A percentile compares a stretch with the other conserved stretches of the same genome.
Conservation (phyloP, 2,797 vertebrate species). For the Takifugu rubripes region DNA sequence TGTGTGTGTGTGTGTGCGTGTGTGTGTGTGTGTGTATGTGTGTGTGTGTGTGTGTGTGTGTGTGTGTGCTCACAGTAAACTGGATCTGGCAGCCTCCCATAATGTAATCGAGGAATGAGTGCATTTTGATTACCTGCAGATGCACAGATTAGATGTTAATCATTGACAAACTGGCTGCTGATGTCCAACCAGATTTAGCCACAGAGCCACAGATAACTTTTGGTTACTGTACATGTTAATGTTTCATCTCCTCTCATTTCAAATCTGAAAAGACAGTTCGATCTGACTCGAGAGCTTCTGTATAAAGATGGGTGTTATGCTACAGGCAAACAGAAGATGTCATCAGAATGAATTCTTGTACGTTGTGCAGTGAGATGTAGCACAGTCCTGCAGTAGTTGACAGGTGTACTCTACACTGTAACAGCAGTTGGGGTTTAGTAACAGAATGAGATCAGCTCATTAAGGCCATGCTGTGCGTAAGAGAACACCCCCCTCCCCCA, state of each 20-base stretch:
- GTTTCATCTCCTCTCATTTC: too few species aligned
- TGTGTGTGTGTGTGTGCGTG: constrained; percentile 8
- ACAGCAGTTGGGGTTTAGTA: not conserved
- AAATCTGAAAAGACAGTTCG: too few species aligned
- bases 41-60: constrained; percentile 14
- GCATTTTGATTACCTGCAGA: constrained; percentile 84
- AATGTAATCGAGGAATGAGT: constrained; percentile 88
- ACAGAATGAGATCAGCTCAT: constrained; percentile 2
- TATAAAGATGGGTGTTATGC: too few species aligned
- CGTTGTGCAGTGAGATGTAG: not conserved
- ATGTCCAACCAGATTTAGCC: not conserved
- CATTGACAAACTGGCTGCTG: not conserved
- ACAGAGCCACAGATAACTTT: not conserved
- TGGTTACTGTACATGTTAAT: too few species aligned
- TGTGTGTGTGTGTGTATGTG: not conserved
- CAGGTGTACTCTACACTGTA: too few species aligned
- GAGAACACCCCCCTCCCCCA: not conserved
- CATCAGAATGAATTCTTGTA: too few species aligned
- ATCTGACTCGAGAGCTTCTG: too few species aligned
- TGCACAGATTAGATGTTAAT: not conserved
- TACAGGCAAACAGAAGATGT: too few species aligned
- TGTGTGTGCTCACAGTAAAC: constrained; percentile 78
- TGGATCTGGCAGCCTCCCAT: constrained; percentile 90
- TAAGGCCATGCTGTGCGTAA: not conserved
- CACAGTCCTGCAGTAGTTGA: not conserved